Evolutionary conservation across 2,113 vertebrate genomes (phyloP).

Genomic region (Tupaia tana): DNA sequence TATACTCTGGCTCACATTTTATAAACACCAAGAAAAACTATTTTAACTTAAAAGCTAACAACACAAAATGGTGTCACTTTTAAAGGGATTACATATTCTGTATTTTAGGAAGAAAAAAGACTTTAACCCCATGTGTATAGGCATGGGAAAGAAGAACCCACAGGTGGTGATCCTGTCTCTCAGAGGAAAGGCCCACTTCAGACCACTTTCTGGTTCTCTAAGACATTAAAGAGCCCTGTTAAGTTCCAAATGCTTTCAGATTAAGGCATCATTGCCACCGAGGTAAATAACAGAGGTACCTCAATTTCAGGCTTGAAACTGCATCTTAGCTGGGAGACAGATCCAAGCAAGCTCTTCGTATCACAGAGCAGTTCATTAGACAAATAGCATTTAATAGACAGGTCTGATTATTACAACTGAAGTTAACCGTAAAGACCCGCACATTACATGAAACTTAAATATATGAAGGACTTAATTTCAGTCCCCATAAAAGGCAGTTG

Average conservation of each 20-base stretch:
- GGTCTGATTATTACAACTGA: background rate
- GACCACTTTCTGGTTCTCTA: background rate
- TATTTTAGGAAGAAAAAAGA: background rate
- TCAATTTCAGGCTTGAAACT: background rate
- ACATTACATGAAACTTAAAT: background rate
- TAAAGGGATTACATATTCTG: background rate
- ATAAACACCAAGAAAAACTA: background rate
- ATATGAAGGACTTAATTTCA: background rate
- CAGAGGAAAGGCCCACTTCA: background rate
- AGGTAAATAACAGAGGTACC: background rate
- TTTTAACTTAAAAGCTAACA: conserved; percentile 35
- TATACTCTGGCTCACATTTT: background rate
- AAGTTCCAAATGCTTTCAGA: conserved; percentile 8
- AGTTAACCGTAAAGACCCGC: background rate
- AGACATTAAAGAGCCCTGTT: background rate
- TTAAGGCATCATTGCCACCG: background rate
- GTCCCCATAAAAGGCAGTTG: background rate
- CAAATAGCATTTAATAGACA: background rate
- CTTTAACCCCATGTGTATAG: background rate
- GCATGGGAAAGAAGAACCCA: background rate
- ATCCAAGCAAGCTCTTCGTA: background rate
- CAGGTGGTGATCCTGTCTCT: background rate
- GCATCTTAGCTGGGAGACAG: background rate
- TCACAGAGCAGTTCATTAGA: background rate
- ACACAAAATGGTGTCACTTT: background rate